Percentiles rank a stretch among this genome's conserved stretches.
phyloP scores from a whole-genome alignment of 1,140 invertebrate species.

The Leptoteleia sp. region DNA sequence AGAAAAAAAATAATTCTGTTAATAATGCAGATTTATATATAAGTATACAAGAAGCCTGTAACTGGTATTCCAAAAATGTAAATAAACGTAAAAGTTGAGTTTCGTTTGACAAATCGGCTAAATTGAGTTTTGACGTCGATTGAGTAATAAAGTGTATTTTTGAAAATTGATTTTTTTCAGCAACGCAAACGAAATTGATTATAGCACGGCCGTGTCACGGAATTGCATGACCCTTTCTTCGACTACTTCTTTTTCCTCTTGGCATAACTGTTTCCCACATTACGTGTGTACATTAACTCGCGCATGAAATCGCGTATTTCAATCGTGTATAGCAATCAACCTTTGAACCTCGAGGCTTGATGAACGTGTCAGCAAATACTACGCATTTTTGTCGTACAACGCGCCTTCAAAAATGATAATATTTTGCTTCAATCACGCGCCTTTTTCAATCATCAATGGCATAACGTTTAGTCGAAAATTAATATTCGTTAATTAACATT shows the following conservation, averaged over 20 bases:
- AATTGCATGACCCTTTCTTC: constrained; percentile 50
- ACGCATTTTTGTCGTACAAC: constrained; percentile 31
- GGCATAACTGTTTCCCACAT: constrained; percentile 57
- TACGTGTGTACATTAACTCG: constrained; percentile 56
- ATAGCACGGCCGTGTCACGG: constrained; percentile 13
- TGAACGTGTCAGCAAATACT: constrained; percentile 51
- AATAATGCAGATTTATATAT: too few species aligned
- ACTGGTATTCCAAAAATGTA: too few species aligned
- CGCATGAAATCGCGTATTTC: constrained; percentile 64
- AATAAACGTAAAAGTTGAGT: neutral
- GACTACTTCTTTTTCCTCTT: constrained; percentile 36
- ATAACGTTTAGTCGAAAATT: constrained; percentile 3
- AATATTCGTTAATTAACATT: constrained; percentile 2
- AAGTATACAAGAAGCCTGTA: too few species aligned
- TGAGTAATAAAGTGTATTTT: neutral
- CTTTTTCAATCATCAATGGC: constrained; percentile 28
- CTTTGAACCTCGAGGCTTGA: constrained; percentile 51
- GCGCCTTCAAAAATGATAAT: constrained; percentile 50
- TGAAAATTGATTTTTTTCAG: constrained; percentile 6
- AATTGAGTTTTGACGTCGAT: neutral
- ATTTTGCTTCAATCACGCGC: constrained; percentile 47
- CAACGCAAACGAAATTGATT: constrained; percentile 19
- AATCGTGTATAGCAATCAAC: constrained; percentile 65
- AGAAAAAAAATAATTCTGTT: too few species aligned
- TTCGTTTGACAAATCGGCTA: neutral